These are phyloP conservation scores for Protobothrops flavoviridis DNA, from an alignment of 2,113 vertebrate genomes.

Conservation along the genomic window DNA sequence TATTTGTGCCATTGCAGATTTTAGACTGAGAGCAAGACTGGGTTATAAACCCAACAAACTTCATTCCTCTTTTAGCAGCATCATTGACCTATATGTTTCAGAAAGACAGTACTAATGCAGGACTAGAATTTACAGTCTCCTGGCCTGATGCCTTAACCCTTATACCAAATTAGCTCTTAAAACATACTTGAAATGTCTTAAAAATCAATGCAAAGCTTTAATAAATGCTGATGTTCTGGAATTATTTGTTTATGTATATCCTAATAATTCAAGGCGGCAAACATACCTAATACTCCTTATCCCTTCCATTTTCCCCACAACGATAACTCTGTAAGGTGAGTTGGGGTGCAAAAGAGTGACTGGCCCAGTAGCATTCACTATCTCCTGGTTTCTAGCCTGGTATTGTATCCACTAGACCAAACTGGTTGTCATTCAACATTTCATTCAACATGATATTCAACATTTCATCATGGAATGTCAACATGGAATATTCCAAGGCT, in stretches of 20 bases:
- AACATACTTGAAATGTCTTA: neutral
- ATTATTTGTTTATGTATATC: neutral
- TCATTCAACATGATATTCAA: neutral
- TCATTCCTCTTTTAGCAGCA: constrained; percentile 82
- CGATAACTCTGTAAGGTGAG: neutral
- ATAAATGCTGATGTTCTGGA: neutral
- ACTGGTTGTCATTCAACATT: neutral
- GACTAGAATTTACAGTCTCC: neutral
- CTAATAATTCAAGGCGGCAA: neutral
- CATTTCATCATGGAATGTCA: neutral
- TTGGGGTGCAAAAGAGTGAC: neutral
- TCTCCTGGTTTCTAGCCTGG: neutral
- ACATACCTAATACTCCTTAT: neutral
- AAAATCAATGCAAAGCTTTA: neutral
- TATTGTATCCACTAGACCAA: neutral
- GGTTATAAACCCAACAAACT: constrained; percentile 86
- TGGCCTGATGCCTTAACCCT: neutral
- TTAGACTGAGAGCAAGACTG: constrained; percentile 72
- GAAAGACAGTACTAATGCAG: constrained; percentile 33
- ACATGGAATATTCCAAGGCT: neutral
- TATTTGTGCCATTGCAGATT: constrained; percentile 66
- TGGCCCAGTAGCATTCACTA: neutral
- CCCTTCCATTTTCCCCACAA: neutral
- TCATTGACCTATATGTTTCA: constrained; percentile 80
- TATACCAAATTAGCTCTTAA: neutral